Evolutionary conservation across 35 echinoderm and acorn worm genomes (phyloP).

Genomic region (Apostichopus californicus): DNA sequence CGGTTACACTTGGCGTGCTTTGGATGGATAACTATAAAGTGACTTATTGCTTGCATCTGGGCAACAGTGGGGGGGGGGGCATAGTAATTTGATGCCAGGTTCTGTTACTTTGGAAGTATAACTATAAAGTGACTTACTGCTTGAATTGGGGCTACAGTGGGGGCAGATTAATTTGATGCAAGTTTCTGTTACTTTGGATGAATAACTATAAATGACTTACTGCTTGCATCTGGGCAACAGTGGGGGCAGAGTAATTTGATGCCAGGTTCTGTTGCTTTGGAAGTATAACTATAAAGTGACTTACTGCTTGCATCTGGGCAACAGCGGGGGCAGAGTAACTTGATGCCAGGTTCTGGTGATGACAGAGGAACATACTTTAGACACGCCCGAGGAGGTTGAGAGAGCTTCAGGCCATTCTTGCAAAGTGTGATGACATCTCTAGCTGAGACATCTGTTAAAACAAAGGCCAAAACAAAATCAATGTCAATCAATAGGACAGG

Average conservation of each 20-base stretch:
- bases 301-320: conserved; percentile 9
- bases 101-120: too few relatives aligned
- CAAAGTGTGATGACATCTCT: conserved; percentile 39
- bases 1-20: too few relatives aligned
- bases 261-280: neutral
- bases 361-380: conserved; percentile 30
- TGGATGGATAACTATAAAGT: neutral
- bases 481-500: neutral
- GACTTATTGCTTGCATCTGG: conserved; percentile 9
- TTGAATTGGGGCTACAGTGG: too few relatives aligned
- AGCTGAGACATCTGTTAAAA: conserved; percentile 15
- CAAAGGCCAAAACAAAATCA: neutral
- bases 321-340: conserved; percentile 30
- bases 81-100: conserved; percentile 8
- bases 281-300: neutral
- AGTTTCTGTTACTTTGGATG: too few relatives aligned
- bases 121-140: too few relatives aligned
- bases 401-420: conserved; percentile 34
- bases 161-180: conserved; percentile 25
- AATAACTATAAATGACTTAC: too few relatives aligned
- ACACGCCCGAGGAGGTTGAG: conserved; percentile 8
- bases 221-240: neutral
- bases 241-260: conserved; percentile 20
- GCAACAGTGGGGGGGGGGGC: conserved; percentile 10
- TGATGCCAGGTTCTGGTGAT: neutral